Percentiles rank a stretch among this genome's conserved stretches.
phyloP scores from a whole-genome alignment of 2,888 invertebrate genomes.

The Phortica okadai region DNA sequence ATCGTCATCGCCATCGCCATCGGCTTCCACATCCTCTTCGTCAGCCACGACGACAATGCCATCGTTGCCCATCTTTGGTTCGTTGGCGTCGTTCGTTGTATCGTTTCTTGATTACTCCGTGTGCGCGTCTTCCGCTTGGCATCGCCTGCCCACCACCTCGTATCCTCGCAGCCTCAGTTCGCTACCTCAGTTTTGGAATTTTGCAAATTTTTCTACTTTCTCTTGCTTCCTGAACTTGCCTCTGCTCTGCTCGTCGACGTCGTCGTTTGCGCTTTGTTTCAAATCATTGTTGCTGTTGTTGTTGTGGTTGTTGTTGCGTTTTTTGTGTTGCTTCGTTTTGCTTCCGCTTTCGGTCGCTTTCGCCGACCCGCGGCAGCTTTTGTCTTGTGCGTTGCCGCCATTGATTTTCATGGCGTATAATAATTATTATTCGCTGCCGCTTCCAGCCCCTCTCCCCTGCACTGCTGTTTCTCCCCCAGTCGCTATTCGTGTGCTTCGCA shows the following conservation, averaged over 20 bases:
- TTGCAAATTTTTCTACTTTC: too few relatives aligned
- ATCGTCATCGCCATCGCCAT: conserved; percentile 24
- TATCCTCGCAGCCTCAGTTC: background rate
- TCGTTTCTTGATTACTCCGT: background rate
- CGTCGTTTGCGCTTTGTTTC: conserved; percentile 11
- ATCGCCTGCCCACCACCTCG: too few relatives aligned
- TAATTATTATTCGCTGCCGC: conserved; percentile 51
- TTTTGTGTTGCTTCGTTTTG: conserved; percentile 39
- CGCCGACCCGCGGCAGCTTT: conserved; percentile 40
- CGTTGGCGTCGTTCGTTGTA: background rate
- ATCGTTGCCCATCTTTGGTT: background rate
- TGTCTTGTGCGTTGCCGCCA: conserved; percentile 39
- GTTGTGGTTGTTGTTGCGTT: conserved; percentile 19
- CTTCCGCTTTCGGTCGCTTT: conserved; percentile 50
- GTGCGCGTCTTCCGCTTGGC: background rate
- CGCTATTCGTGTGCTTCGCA: background rate
- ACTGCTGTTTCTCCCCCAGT: background rate
- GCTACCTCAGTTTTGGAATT: background rate
- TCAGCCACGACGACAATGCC: conserved; percentile 11
- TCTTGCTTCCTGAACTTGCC: too few relatives aligned
- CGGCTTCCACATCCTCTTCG: conserved; percentile 37
- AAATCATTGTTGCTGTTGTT: conserved; percentile 3
- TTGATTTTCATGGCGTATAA: conserved; percentile 59
- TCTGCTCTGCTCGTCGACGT: too few relatives aligned
- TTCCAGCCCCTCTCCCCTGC: background rate